Base-by-base conservation (phyloP, 2,888 invertebrate species). In the Erpobdella octoculata region DNA sequence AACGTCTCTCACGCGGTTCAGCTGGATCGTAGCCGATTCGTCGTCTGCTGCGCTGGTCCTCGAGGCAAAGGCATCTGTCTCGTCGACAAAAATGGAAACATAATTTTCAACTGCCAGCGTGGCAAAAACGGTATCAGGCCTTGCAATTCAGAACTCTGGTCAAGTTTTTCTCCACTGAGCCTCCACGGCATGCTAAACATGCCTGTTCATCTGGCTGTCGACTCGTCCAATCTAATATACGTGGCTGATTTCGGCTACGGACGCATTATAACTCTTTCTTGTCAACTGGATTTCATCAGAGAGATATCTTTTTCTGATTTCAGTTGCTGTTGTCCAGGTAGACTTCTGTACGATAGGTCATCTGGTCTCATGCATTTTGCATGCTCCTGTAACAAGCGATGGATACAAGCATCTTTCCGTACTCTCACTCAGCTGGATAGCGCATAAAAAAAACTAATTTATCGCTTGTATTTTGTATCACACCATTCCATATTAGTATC, bases 131-230 rank as follows among this genome's bases (percentile, higher is more conserved):
- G n/a, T n/a, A n/a, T n/a, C n/a, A n/a, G n/a, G n/a, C n/a, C n/a
- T n/a, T n/a, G n/a, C n/a, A n/a, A n/a, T n/a, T n/a, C n/a, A n/a
- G n/a, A n/a, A n/a, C n/a, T n/a, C n/a, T n/a, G n/a, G n/a, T n/a
- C n/a, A n/a, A n/a, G n/a, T n/a, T n/a, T n/a, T n/a, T n/a, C n/a
- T n/a, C n/a, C n/a, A n/a, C n/a, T 41, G 46, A 41, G 35, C 8
- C 31, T 28, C 35, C n/a, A 15, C 35, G 62, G 35, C 62, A 8
- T 62, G 31, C 35, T 62, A 31, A 31, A 28, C 9, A 33, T 6
- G 33, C 62, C 62, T 35, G 28, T 62, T 62, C 62, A 62, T 62
- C 62, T 62, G 35, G 5, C 62, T n/a, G 31, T 18, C n/a, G 62
- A 62, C 18, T 31, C 31, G 8, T 5, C n/a, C 1, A 35, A 35